Evolutionary conservation across 2,797 vertebrate genomes (phyloP), one percentile per base, ranked within the genome.

Genomic region (Lepus oiostolus): DNA sequence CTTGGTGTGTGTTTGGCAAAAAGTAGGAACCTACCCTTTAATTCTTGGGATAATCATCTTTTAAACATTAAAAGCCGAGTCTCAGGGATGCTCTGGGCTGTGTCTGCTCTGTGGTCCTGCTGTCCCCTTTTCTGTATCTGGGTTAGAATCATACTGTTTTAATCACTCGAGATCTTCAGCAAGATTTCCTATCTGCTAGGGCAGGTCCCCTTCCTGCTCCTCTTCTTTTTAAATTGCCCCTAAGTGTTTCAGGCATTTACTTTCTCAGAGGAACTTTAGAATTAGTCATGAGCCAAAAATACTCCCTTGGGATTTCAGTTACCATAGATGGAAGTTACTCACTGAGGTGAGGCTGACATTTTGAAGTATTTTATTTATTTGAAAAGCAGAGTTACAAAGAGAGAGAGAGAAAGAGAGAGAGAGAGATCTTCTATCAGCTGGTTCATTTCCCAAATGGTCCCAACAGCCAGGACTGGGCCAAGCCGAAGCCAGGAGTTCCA

Each of bases 261-360:
- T 77, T 93, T 92, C 72, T 76, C 67, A 90, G 63, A 84, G 42
- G 24, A 74, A 96, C 50, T 88, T 96, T 67, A 85, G 54, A 90
- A 85, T 90, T 87, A 65, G 54, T 67, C 63, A 71, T 16, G 3
- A 26, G 28, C 76, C 60, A 7, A 47, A 94, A 91, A 30, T 52
- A 70, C 12, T 91, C 19, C 42, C 58, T 88, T 67, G 54, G 77
- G 65, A 26, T 91, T 86, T 93, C 22, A 10, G 42, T 4, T 77
- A 47, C 47, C 42, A 6, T 26, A 82, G n/a, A 47, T 76, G 22
- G 72, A 74, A 58, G 67, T 54, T 58, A 16, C 50, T 54, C 30
- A 26, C 8, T 19, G 17, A 72, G 5, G 30, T 52, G 84, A 68
- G 47, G 54, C 58, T 12, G 4, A 26, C 5, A 3, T 67, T 16